Conservation (phyloP, 2,113 vertebrate genomes). For the Boleophthalmus pectinirostris region DNA sequence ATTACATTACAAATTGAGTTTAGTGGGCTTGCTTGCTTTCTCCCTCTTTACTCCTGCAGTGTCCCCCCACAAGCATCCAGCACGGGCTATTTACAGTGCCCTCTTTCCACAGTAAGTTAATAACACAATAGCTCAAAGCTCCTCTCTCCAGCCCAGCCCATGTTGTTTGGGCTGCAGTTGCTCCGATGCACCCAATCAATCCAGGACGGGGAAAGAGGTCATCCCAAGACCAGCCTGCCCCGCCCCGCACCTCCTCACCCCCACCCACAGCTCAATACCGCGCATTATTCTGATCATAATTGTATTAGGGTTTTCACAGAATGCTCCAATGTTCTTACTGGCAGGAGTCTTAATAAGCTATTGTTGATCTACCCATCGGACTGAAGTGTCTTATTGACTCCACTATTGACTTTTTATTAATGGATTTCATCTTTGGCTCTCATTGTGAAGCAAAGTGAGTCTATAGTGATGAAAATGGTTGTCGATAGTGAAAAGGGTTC, state of each 20-base stretch:
- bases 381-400: slow-evolving; percentile 63
- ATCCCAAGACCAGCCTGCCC: slow-evolving; percentile 59
- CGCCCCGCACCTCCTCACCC: slow-evolving; percentile 46
- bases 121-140: slow-evolving; percentile 47
- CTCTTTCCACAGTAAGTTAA: slow-evolving; percentile 74
- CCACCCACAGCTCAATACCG: slow-evolving; percentile 56
- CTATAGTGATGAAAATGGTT: slow-evolving; percentile 35
- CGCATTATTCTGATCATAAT: slow-evolving; percentile 71
- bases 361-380: slow-evolving; percentile 61
- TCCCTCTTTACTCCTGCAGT: slow-evolving; percentile 59
- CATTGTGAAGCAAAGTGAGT: slow-evolving; percentile 38
- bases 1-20: slow-evolving; percentile 78
- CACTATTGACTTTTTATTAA: slow-evolving; percentile 62
- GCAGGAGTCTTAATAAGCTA: slow-evolving; percentile 48
- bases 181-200: slow-evolving; percentile 71
- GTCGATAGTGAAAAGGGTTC: slow-evolving; percentile 41
- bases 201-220: slow-evolving; percentile 64
- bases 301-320: slow-evolving; percentile 58
- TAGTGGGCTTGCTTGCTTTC: slow-evolving; percentile 58
- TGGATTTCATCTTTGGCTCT: slow-evolving; percentile 54
- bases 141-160: slow-evolving; percentile 36
- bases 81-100: slow-evolving; percentile 67
- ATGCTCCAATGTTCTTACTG: slow-evolving; percentile 55
- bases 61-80: slow-evolving; percentile 66
- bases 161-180: slow-evolving; percentile 64